These are phyloP conservation scores for Meles meles DNA, from an alignment of 2,113 vertebrate genomes.

Conservation along the genomic window DNA sequence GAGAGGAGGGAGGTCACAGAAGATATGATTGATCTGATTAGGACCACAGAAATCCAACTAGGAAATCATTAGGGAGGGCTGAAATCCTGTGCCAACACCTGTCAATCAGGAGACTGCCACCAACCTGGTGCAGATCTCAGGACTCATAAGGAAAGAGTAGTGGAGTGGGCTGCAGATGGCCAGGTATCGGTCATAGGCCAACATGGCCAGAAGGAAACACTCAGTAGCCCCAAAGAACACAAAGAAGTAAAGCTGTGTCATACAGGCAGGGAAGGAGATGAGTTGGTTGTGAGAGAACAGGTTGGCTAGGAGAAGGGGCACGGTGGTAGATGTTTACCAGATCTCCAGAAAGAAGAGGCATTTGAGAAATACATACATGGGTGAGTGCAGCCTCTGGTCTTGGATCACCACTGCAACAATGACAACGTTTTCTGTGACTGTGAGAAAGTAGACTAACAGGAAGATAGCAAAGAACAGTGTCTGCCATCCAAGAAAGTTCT, in stretches of 20 bases:
- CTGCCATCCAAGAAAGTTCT: constrained; percentile 47
- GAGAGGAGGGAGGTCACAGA: constrained; percentile 70
- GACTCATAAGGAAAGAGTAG: constrained; percentile 58
- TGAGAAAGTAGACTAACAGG: constrained; percentile 61
- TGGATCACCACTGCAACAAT: constrained; percentile 53
- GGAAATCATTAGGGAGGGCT: constrained; percentile 68
- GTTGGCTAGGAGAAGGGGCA: constrained; percentile 55
- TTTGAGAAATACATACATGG: constrained; percentile 66
- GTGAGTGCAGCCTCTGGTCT: constrained; percentile 19
- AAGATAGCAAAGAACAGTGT: constrained; percentile 58
- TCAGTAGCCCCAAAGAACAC: constrained; percentile 67
- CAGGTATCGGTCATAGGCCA: constrained; percentile 70
- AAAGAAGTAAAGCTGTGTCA: constrained; percentile 71
- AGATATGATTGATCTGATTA: constrained; percentile 69
- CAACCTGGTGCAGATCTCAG: constrained; percentile 4
- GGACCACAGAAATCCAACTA: constrained; percentile 66
- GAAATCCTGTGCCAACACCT: constrained; percentile 57
- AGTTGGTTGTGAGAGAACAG: neutral
- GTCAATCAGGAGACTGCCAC: constrained; percentile 50
- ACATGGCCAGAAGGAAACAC: constrained; percentile 65
- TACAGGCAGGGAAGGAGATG: constrained; percentile 60
- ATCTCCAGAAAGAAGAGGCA: constrained; percentile 72
- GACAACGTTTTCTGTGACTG: constrained; percentile 29
- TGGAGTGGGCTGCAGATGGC: constrained; percentile 70
- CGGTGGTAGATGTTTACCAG: constrained; percentile 69